Evolutionary conservation across 2,888 invertebrate species (phyloP).

Genomic region (Aleiodes alternator): DNA sequence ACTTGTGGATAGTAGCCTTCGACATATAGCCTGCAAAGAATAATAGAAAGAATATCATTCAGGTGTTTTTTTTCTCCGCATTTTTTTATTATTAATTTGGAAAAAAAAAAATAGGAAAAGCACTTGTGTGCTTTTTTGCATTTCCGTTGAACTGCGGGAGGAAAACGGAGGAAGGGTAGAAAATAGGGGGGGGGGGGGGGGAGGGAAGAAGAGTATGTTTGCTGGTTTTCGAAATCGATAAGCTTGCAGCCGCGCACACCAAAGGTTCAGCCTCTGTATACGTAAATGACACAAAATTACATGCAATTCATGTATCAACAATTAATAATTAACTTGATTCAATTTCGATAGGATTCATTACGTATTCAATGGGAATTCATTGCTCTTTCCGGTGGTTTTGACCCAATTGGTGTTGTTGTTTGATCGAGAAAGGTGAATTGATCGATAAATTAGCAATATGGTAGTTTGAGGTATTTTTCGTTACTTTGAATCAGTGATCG

Average conservation of each 20-base stretch:
- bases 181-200: background rate
- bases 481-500: too few species aligned
- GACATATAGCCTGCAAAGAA: constrained; percentile 69
- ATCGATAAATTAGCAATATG: background rate
- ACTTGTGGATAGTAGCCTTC: constrained; percentile 66
- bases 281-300: constrained; percentile 21
- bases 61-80: constrained; percentile 2
- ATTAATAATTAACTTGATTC: constrained; percentile 13
- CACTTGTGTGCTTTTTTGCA: background rate
- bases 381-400: too few species aligned
- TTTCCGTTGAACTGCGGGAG: constrained; percentile 9
- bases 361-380: background rate
- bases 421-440: background rate
- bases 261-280: background rate
- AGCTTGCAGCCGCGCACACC: constrained; percentile 47
- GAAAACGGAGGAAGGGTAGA: constrained; percentile 16
- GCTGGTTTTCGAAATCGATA: constrained; percentile 41
- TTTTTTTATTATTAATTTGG: background rate
- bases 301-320: constrained; percentile 3
- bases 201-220: constrained; percentile 13
- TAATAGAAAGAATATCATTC: constrained; percentile 50
- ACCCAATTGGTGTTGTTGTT: background rate
- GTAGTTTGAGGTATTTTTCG: background rate
- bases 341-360: constrained; percentile 7
- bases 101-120: background rate